These are phyloP conservation scores for Cremastinae sp. DNA, from an alignment of 2,888 invertebrate species.

Conservation along the genomic window DNA sequence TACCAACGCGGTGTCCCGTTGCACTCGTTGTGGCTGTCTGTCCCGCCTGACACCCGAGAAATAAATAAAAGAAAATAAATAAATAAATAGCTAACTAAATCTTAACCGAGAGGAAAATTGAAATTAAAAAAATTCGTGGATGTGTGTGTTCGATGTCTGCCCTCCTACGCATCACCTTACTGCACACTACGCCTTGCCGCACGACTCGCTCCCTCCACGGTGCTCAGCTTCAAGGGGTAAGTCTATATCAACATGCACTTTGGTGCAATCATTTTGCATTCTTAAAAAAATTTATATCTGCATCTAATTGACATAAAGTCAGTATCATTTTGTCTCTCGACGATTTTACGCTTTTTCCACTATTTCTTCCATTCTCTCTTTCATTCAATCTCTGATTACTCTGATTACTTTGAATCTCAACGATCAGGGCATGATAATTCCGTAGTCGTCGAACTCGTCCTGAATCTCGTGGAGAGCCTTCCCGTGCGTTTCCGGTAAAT, in stretches of 20 bases:
- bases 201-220: conserved; percentile 71
- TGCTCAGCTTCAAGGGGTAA: conserved; percentile 79
- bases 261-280: conserved; percentile 55
- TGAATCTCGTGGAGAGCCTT: conserved; percentile 62
- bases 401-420: background rate
- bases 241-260: conserved; percentile 65
- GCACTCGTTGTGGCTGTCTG: conserved; percentile 70
- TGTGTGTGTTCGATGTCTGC: conserved; percentile 78
- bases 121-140: conserved; percentile 70
- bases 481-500: conserved; percentile 61
- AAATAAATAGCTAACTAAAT: conserved; percentile 61
- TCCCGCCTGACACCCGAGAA: conserved; percentile 75
- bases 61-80: conserved; percentile 50
- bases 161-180: conserved; percentile 76
- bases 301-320: background rate
- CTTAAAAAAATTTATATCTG: conserved; percentile 29
- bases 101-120: conserved; percentile 32
- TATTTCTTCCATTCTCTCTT: conserved; percentile 20
- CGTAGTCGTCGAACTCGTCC: conserved; percentile 57
- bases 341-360: background rate
- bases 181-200: conserved; percentile 76
- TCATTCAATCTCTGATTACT: conserved; percentile 2
- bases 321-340: conserved; percentile 2
- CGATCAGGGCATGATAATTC: conserved; percentile 38
- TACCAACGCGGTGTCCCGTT: conserved; percentile 72